phyloP scores from a whole-genome alignment of 2,888 invertebrate genomes.

The Drymonia ruficornis region DNA sequence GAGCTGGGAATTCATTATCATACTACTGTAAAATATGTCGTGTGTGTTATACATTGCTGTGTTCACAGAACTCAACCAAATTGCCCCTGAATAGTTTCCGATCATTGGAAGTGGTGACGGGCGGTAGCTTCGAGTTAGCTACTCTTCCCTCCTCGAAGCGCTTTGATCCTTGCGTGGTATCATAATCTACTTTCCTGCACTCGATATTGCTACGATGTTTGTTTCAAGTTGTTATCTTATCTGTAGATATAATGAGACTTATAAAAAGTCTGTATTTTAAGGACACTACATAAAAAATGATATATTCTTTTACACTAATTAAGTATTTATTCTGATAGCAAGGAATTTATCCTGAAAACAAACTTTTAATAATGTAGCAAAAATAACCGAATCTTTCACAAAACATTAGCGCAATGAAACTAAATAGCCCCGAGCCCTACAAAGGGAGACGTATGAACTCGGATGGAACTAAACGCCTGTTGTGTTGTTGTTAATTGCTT shows the following conservation, averaged over 20 bases:
- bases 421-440: not conserved
- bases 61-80: conserved; percentile 19
- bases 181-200: no score
- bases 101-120: conserved; percentile 18
- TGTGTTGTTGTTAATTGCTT: conserved; percentile 3
- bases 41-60: conserved; percentile 18
- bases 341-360: no score
- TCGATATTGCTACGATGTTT: no score
- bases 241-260: no score
- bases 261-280: no score
- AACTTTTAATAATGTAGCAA: no score
- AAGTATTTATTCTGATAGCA: no score
- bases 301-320: no score
- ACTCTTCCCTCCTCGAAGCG: conserved; percentile 15
- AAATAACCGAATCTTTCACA: conserved; percentile 10
- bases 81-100: conserved; percentile 21
- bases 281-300: no score
- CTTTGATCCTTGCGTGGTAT: no score
- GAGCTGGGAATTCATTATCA: conserved; percentile 10
- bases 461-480: not conserved
- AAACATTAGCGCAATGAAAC: not conserved
- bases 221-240: no score
- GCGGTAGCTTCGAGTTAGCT: conserved; percentile 11
- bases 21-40: not conserved
- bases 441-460: not conserved